Conservation (phyloP, 2,113 vertebrate genomes). For the Poeciliopsis occidentalis region DNA sequence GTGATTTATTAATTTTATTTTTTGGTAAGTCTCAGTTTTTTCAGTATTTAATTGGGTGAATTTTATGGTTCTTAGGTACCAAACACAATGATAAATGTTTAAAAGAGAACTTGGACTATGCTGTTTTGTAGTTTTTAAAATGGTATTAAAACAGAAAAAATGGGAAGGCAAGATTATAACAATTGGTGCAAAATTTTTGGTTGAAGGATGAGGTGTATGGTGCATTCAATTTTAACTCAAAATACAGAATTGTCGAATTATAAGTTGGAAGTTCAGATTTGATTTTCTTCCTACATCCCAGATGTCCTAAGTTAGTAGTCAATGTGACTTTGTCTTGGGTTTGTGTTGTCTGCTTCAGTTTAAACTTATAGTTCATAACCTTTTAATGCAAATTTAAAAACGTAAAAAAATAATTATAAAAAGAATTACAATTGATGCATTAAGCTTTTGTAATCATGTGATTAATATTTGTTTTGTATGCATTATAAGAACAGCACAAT, state of each 20-base stretch:
- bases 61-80: background rate
- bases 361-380: too few relatives aligned
- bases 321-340: too few relatives aligned
- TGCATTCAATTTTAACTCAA: background rate
- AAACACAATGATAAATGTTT: background rate
- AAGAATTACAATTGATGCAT: too few relatives aligned
- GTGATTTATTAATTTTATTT: conserved; percentile 61
- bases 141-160: background rate
- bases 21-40: conserved; percentile 42
- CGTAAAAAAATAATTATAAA: too few relatives aligned
- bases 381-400: too few relatives aligned
- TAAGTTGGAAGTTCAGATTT: background rate
- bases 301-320: too few relatives aligned
- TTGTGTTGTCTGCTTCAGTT: too few relatives aligned
- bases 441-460: too few relatives aligned
- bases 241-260: background rate
- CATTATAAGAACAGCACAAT: too few relatives aligned
- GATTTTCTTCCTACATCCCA: too few relatives aligned
- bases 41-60: conserved; percentile 24
- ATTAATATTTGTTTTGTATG: too few relatives aligned
- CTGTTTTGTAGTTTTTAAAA: background rate
- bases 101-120: background rate
- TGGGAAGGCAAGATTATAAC: background rate
- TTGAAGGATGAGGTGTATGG: background rate
- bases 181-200: too few relatives aligned